Evolutionary conservation across 2,888 invertebrate genomes (phyloP).

Genomic region (Drosophila nigricruria): DNA sequence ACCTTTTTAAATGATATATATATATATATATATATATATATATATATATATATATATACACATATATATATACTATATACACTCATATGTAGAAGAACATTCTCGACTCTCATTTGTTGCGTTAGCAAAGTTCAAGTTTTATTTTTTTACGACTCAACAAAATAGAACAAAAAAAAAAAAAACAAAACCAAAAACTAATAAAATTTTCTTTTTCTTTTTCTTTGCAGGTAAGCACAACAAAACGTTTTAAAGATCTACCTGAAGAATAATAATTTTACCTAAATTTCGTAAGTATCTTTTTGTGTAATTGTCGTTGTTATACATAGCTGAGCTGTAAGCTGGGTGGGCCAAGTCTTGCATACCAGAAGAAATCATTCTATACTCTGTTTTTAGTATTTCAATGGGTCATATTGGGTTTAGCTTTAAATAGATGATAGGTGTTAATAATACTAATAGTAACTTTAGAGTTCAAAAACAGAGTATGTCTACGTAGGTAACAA

Average conservation of each 20-base stretch:
- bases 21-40: not conserved
- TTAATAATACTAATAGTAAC: no score
- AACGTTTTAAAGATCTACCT: constrained; percentile 23
- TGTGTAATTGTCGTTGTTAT: constrained; percentile 21
- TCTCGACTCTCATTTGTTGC: constrained; percentile 21
- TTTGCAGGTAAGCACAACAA: constrained; percentile 68
- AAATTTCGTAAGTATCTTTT: constrained; percentile 50
- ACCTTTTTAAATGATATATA: constrained; percentile 12
- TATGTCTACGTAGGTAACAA: not conserved
- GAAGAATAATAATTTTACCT: constrained; percentile 14
- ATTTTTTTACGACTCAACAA: constrained; percentile 49
- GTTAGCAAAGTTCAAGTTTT: constrained; percentile 28
- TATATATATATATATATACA: not conserved
- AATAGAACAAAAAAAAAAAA: constrained; percentile 10
- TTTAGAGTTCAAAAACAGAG: not conserved
- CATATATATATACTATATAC: not conserved
- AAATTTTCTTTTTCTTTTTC: constrained; percentile 59
- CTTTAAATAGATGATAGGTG: not conserved
- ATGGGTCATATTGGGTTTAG: not conserved
- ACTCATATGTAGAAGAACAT: not conserved
- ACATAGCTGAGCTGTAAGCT: constrained; percentile 1
- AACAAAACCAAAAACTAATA: constrained; percentile 46
- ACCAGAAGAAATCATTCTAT: constrained; percentile 34
- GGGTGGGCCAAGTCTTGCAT: constrained; percentile 51
- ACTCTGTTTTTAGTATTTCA: not conserved